These are phyloP conservation scores for Sialis fuliginosa DNA, from an alignment of 2,888 invertebrate species.

Conservation along the genomic window DNA sequence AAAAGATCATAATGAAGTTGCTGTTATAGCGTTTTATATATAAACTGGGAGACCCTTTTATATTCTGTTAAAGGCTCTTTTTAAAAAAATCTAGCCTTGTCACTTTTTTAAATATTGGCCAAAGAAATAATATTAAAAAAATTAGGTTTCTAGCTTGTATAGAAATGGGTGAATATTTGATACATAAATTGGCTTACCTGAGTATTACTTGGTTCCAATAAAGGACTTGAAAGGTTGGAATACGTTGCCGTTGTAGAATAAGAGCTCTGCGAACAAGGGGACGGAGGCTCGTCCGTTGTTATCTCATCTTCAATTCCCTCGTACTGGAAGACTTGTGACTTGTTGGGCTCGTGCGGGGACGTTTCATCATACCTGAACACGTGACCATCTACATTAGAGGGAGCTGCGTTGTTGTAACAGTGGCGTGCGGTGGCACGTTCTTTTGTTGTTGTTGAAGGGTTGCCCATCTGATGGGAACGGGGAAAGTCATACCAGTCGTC, in stretches of 20 bases:
- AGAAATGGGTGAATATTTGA: too few relatives aligned
- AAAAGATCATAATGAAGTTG: too few relatives aligned
- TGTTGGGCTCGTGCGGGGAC: slow-evolving; percentile 15
- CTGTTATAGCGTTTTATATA: too few relatives aligned
- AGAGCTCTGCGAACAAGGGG: slow-evolving; percentile 29
- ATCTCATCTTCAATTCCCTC: background rate
- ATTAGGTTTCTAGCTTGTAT: too few relatives aligned
- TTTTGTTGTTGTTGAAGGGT: slow-evolving; percentile 15
- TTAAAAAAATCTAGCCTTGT: too few relatives aligned
- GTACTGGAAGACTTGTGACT: slow-evolving; percentile 9
- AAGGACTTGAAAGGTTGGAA: slow-evolving; percentile 39
- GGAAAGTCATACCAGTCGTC: slow-evolving; percentile 56
- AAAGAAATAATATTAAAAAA: too few relatives aligned
- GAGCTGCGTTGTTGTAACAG: slow-evolving; percentile 43
- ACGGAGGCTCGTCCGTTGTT: slow-evolving; percentile 24
- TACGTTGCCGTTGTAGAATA: slow-evolving; percentile 31
- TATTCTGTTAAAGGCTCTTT: too few relatives aligned
- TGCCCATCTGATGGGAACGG: slow-evolving; percentile 32
- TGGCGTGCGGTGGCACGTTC: slow-evolving; percentile 24
- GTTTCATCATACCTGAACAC: slow-evolving; percentile 39
- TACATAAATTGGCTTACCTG: too few relatives aligned
- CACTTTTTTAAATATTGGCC: too few relatives aligned
- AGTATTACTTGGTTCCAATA: slow-evolving; percentile 14
- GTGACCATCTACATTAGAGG: slow-evolving; percentile 29
- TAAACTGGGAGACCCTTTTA: too few relatives aligned